Conservation (phyloP, 2,113 vertebrate species). For the Falcunculus frontatus region DNA sequence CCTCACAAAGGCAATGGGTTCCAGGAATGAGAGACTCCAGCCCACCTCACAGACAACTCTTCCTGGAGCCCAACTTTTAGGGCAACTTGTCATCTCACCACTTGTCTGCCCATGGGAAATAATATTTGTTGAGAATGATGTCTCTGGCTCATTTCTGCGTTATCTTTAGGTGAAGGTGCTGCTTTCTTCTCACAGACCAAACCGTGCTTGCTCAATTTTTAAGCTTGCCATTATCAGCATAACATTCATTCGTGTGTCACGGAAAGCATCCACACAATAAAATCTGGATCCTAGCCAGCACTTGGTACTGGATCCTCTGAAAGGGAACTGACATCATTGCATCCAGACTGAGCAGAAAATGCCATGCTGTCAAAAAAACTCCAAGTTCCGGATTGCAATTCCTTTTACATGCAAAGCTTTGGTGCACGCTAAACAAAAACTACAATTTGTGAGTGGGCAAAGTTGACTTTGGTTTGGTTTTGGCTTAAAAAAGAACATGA, state of each 20-base stretch:
- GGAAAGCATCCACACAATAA: neutral
- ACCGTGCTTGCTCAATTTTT: neutral
- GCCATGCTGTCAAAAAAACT: neutral
- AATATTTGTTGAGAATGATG: neutral
- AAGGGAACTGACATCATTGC: neutral
- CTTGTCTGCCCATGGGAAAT: neutral
- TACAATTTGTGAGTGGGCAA: neutral
- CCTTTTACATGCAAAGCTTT: neutral
- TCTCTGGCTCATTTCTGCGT: neutral
- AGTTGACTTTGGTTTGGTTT: neutral
- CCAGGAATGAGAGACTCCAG: neutral
- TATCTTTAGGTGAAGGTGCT: neutral
- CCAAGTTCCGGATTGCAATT: neutral
- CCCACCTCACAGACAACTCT: neutral
- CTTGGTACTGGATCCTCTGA: neutral
- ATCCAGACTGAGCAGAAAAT: neutral
- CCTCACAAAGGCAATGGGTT: neutral
- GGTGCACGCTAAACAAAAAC: fast-evolving
- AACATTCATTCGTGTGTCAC: neutral
- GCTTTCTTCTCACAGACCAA: neutral
- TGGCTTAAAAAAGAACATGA: neutral
- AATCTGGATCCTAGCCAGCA: neutral
- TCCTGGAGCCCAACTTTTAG: neutral
- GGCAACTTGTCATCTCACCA: neutral
- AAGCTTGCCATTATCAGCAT: neutral